Evolutionary conservation across 2,113 vertebrate species (phyloP).

Genomic region (Dromas ardeola): DNA sequence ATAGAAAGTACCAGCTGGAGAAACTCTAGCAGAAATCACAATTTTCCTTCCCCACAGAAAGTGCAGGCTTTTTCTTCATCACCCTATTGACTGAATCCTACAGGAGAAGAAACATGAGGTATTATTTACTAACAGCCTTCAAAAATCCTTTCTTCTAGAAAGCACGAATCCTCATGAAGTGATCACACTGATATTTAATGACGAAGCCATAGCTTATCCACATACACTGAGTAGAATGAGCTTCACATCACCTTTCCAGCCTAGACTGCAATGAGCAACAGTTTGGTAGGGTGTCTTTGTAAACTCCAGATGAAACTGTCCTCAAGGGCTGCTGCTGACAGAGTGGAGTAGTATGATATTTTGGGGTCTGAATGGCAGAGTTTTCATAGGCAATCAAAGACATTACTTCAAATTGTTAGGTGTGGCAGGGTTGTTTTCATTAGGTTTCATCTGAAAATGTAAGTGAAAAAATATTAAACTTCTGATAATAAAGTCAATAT

Average conservation of each 20-base stretch:
- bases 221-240: neutral
- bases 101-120: neutral
- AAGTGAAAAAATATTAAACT: neutral
- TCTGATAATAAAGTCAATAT: neutral
- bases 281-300: neutral
- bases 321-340: neutral
- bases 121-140: neutral
- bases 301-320: neutral
- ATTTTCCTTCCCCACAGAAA: neutral
- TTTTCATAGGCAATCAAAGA: neutral
- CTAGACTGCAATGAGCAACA: neutral
- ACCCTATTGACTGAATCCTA: neutral
- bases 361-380: neutral
- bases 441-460: neutral
- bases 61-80: neutral
- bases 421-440: neutral
- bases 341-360: neutral
- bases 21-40: neutral
- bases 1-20: neutral
- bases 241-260: neutral
- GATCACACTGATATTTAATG: neutral
- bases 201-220: neutral
- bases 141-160: neutral
- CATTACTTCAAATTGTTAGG: neutral
- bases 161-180: neutral